These are phyloP conservation scores for Microcebus tavaratra DNA, from an alignment of 2,113 vertebrate genomes.

Conservation along the genomic window DNA sequence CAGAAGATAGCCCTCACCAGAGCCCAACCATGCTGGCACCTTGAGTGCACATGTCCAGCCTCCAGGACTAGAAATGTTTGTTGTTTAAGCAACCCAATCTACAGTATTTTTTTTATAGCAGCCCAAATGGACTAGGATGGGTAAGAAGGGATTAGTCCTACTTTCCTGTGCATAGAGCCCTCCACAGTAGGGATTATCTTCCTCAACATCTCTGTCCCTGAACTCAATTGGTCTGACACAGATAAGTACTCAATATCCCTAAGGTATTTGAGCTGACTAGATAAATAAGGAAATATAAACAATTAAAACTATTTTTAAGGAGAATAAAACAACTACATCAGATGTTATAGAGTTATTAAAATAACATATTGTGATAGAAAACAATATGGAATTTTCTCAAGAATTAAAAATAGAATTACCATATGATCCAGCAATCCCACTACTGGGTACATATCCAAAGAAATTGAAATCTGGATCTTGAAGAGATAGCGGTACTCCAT, in stretches of 20 bases:
- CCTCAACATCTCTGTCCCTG: background rate
- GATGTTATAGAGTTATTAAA: background rate
- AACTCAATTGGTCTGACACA: background rate
- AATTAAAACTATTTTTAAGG: background rate
- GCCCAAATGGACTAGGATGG: background rate
- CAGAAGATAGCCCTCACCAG: background rate
- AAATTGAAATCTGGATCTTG: background rate
- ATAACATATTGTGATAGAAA: background rate
- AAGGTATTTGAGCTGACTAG: background rate
- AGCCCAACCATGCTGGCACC: background rate
- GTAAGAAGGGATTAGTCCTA: background rate
- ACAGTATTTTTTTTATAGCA: background rate
- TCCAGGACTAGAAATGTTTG: background rate
- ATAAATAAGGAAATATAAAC: background rate
- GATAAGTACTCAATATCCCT: background rate
- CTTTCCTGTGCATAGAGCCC: background rate
- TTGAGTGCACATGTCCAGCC: background rate
- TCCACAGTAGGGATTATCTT: background rate
- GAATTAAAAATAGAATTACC: background rate
- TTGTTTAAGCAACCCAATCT: background rate
- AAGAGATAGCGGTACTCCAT: background rate
- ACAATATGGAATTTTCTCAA: background rate
- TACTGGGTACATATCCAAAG: background rate
- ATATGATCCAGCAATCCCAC: background rate
- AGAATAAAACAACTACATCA: background rate